These are phyloP conservation scores for Scaptomyza polygonia DNA, from an alignment of 2,888 invertebrate genomes.

Conservation along the genomic window DNA sequence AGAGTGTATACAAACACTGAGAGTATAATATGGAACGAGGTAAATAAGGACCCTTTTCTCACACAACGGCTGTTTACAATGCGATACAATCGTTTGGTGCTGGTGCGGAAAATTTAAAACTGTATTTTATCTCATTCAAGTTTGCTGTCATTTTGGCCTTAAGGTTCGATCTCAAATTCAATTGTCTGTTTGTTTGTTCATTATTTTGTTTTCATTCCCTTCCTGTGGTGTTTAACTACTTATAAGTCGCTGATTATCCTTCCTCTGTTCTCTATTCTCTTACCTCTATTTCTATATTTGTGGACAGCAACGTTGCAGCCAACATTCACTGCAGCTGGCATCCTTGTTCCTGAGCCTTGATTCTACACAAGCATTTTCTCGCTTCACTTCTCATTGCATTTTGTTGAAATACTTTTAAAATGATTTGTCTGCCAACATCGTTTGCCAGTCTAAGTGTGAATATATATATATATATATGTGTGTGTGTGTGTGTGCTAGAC, in stretches of 20 bases:
- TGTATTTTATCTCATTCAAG: neutral
- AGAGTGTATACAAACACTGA: constrained; percentile 1
- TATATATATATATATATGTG: constrained; percentile 20
- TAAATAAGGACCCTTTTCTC: constrained; percentile 20
- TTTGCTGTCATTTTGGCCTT: neutral
- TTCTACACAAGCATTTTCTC: constrained; percentile 33
- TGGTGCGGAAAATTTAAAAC: neutral
- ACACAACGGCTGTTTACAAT: constrained; percentile 11
- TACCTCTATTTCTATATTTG: constrained; percentile 19
- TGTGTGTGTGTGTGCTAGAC: constrained; percentile 16
- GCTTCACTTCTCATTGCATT: constrained; percentile 62
- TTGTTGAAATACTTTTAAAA: constrained; percentile 69
- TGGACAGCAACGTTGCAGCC: constrained; percentile 14
- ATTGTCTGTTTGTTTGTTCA: neutral
- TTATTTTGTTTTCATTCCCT: neutral
- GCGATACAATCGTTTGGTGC: constrained; percentile 11
- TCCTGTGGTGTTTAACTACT: neutral
- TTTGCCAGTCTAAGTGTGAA: constrained; percentile 8
- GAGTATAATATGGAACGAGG: constrained; percentile 3
- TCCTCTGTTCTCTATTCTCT: neutral
- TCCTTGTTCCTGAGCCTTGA: constrained; percentile 24
- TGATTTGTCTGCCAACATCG: constrained; percentile 66
- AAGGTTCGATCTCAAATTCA: constrained; percentile 1
- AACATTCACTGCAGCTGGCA: constrained; percentile 24
- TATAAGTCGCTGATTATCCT: constrained; percentile 11